phyloP scores from a whole-genome alignment of 2,888 invertebrate species.

The Drosophila peninsularis region DNA sequence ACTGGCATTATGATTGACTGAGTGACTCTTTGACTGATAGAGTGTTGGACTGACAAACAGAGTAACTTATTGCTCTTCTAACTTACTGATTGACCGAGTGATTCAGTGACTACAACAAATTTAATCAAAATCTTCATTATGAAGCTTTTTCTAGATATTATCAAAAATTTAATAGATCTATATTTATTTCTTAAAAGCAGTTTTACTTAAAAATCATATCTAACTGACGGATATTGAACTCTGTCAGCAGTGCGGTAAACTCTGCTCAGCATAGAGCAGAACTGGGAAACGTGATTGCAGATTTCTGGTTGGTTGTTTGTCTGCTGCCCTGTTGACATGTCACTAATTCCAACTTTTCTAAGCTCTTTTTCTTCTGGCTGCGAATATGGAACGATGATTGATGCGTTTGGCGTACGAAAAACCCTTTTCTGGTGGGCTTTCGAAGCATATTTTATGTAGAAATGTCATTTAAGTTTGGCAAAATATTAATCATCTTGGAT shows the following conservation, averaged over 20 bases:
- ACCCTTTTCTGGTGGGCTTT: constrained; percentile 57
- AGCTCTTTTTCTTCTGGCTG: constrained; percentile 52
- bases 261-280: not conserved
- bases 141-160: too few relatives aligned
- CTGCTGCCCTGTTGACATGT: constrained; percentile 69
- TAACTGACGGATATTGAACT: not conserved
- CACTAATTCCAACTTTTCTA: constrained; percentile 70
- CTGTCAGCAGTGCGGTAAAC: not conserved
- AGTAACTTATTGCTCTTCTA: not conserved
- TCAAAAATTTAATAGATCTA: too few relatives aligned
- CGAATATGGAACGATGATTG: constrained; percentile 64
- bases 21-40: not conserved
- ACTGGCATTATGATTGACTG: not conserved
- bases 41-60: not conserved
- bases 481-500: constrained; percentile 71
- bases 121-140: too few relatives aligned
- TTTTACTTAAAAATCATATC: too few relatives aligned
- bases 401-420: constrained; percentile 59
- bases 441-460: constrained; percentile 71
- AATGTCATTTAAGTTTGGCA: constrained; percentile 67
- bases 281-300: constrained; percentile 5
- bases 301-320: constrained; percentile 38
- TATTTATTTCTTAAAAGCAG: too few relatives aligned
- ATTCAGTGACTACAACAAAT: not conserved
- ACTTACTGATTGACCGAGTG: not conserved